A percentile compares a stretch with the other conserved stretches of the same genome.
Evolutionary conservation across 2,888 invertebrate genomes (phyloP).

Genomic region (Ennomos quercinarius): DNA sequence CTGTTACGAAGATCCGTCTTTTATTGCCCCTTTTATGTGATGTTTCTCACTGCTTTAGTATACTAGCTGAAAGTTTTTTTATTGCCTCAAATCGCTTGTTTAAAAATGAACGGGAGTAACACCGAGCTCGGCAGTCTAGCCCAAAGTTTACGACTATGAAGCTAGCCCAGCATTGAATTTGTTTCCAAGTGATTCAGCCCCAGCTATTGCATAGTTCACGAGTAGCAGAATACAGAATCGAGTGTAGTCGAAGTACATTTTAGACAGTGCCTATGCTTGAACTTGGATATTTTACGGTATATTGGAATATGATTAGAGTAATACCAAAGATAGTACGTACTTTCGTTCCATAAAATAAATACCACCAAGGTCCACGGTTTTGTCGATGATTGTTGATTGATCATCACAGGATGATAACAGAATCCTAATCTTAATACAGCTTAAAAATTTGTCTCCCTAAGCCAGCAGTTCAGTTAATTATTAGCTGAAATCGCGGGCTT

Average conservation of each 20-base stretch:
- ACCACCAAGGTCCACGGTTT: too few species aligned
- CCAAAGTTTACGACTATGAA: conserved; percentile 69
- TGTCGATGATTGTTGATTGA: too few species aligned
- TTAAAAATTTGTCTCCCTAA: too few species aligned
- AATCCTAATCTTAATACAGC: too few species aligned
- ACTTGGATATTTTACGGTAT: not conserved
- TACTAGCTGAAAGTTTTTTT: conserved; percentile 27
- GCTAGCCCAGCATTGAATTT: conserved; percentile 67
- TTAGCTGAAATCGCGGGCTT: too few species aligned
- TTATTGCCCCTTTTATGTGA: conserved; percentile 29
- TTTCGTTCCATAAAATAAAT: too few species aligned
- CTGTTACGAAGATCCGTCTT: conserved; percentile 22
- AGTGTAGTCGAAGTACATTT: conserved; percentile 14
- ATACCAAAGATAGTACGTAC: too few species aligned
- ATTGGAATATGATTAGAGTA: too few species aligned
- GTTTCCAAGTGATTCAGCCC: conserved; percentile 65
- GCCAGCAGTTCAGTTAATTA: too few species aligned
- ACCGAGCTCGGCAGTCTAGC: conserved; percentile 62
- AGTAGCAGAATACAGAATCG: conserved; percentile 62
- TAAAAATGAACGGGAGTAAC: conserved; percentile 68
- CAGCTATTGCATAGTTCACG: conserved; percentile 68
- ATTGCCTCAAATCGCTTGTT: conserved; percentile 68
- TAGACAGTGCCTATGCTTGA: conserved; percentile 9
- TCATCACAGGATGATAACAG: too few species aligned
- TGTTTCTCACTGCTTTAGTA: conserved; percentile 23